Evolutionary conservation across 2,113 vertebrate species (phyloP), one percentile per base, ranked within the genome.

Genomic region (Accipiter cooperii): DNA sequence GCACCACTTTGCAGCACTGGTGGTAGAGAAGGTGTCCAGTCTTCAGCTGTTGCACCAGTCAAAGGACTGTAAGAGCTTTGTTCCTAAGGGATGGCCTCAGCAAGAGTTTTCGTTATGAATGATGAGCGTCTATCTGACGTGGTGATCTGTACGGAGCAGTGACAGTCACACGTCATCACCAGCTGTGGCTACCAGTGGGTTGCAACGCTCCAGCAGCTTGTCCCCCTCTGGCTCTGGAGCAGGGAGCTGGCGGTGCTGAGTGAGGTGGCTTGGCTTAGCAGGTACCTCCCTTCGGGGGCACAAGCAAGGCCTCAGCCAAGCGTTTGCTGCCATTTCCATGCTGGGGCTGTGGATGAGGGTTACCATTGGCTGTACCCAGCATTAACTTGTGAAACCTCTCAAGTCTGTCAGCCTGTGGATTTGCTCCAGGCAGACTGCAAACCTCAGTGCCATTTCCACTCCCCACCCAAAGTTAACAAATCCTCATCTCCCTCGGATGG

Each of bases 311-410:
- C 52, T 55, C 47, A 73, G 63, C 54, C 80, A 52, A 69, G 63
- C 0, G 1, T 68, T 64, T 68, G n/a, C 57, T 76, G 83, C 38
- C 11, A 10, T 64, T 92, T 91, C 84, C 47, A 22, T 0, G 0
- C n/a, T 46, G 79, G 55, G 40, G 15, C 10, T 4, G 10, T 57
- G 58, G 66, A 5, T 52, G 40, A 75, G 38, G 44, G 34, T 69
- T 77, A 31, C 28, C 33, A 1, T 2, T 65, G 58, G 46, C 49
- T 10, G 3, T 28, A 61, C 17, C 40, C 1, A 8, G 9, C 13
- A 49, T 17, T 36, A 36, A 4, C 3, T 17, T 54, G n/a, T 13
- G 46, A 88, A 90, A 75, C n/a, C 55, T 84, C 51, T 57, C 10
- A 69, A 65, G 34, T n/a, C 31, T 47, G 40, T 38, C 73, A 70